Base-by-base conservation (phyloP, 1,140 invertebrate genomes). In the Drosophila persimilis region DNA sequence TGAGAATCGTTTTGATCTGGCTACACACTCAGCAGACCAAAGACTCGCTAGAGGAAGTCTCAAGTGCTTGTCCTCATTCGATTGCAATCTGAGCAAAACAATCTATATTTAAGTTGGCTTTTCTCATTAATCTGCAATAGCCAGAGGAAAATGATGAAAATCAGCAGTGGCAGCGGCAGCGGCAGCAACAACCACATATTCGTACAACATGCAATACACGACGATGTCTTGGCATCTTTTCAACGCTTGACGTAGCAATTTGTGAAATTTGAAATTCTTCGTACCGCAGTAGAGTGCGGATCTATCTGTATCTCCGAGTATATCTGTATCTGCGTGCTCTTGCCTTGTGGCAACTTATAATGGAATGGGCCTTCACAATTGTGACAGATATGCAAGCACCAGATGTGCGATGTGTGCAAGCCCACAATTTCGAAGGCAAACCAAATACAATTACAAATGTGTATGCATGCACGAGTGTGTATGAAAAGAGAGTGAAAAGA, bases 231-330 rank as follows among this genome's bases (percentile, higher is more conserved):
- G 83, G 78, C 83, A 88, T 86, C 56, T 79, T 86, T 86, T 88
- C 78, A 81, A 86, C 83, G 83, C 83, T 89, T 89, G 74, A 78
- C 78, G 75, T 83, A 86, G 83, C 83, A 86, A 88, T 88, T 86
- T 88, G 84, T 89, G 84, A 86, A 86, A 86, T 86, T 85, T 89
- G 84, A 86, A 86, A 86, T 86, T 85, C 81, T 81, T 79, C 20
- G 35, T 13, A 45, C 47, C 55, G 43, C 44, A 41, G 43, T 29
- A 24, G 41, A 57, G 44, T 52, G 50, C 45, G 47, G 55, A 72
- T 73, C 15, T 15, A 45, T n/a, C 24, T 35, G 50, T 24, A 35
- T 55, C 44, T 15, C 20, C 20, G 20, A 20, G 20, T 20, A 20
- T 15, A 29, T n/a, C 24, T 35, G 50, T 24, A 35, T 55, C 44